These are phyloP conservation scores for Reticulitermes speratus DNA, from an alignment of 1,140 invertebrate genomes.

Conservation along the genomic window DNA sequence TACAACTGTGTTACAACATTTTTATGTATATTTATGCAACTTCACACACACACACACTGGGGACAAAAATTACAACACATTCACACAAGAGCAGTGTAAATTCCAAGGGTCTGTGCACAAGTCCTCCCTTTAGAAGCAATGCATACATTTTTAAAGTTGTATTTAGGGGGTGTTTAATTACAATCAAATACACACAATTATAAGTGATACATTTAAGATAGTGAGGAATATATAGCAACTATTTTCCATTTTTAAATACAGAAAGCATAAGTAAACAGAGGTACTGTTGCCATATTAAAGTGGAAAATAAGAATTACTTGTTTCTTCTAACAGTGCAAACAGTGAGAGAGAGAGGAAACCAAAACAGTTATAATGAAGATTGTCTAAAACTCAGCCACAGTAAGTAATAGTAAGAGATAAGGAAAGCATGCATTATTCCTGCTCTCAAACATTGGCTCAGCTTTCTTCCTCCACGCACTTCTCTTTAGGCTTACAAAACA, in stretches of 20 bases:
- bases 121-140: slow-evolving; percentile 9
- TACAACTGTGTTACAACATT: too few relatives aligned
- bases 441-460: background rate
- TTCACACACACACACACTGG: too few relatives aligned
- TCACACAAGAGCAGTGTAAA: too few relatives aligned
- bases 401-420: slow-evolving; percentile 14
- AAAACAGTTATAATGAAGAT: slow-evolving; percentile 5
- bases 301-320: slow-evolving; percentile 16
- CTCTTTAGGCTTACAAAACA: too few relatives aligned
- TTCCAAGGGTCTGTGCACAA: background rate
- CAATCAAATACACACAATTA: slow-evolving; percentile 17
- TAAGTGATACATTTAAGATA: slow-evolving; percentile 12
- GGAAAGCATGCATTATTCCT: background rate
- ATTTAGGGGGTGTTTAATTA: slow-evolving; percentile 16
- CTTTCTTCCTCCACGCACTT: background rate
- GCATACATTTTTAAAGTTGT: background rate
- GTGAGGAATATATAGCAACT: slow-evolving; percentile 19
- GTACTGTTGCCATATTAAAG: slow-evolving; percentile 1
- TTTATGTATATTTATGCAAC: too few relatives aligned
- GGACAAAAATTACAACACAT: too few relatives aligned
- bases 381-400: slow-evolving; percentile 4
- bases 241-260: slow-evolving; percentile 15
- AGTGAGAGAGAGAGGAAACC: slow-evolving; percentile 11
- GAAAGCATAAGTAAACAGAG: slow-evolving; percentile 12
- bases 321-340: slow-evolving; percentile 4